These are phyloP conservation scores for Belgica antarctica DNA, from an alignment of 2,888 invertebrate species.

Conservation along the genomic window DNA sequence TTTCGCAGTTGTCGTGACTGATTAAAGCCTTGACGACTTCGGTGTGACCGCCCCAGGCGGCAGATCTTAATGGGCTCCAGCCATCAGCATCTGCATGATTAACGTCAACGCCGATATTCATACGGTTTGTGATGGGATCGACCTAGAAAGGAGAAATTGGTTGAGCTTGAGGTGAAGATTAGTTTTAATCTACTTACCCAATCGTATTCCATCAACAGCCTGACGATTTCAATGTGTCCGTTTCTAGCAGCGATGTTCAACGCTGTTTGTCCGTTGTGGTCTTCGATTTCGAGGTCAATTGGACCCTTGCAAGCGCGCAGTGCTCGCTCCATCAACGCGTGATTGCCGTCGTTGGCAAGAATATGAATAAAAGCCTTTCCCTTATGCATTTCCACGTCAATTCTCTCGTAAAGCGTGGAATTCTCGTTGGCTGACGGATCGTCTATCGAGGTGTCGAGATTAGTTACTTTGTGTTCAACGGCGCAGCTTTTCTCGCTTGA, in stretches of 20 bases:
- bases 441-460: neutral
- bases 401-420: constrained; percentile 48
- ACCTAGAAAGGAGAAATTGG: constrained; percentile 50
- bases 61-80: constrained; percentile 87
- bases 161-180: too few relatives aligned
- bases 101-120: constrained; percentile 59
- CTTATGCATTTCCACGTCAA: constrained; percentile 53
- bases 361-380: constrained; percentile 73
- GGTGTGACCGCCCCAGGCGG: constrained; percentile 94
- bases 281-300: constrained; percentile 61
- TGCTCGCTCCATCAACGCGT: constrained; percentile 63
- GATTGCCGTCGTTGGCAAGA: constrained; percentile 72
- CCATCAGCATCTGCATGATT: constrained; percentile 79
- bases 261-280: constrained; percentile 80
- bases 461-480: constrained; percentile 47
- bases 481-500: constrained; percentile 54
- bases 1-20: constrained; percentile 69
- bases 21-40: constrained; percentile 80
- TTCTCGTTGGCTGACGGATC: constrained; percentile 51
- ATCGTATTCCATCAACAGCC: constrained; percentile 56
- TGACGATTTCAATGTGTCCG: constrained; percentile 70
- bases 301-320: constrained; percentile 61
- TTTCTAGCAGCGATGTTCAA: constrained; percentile 81
- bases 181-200: constrained; percentile 28
- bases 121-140: constrained; percentile 46